Percentiles rank a stretch among this genome's conserved stretches.
These are phyloP conservation scores for Bemisia tabaci DNA, from an alignment of 1,140 invertebrate species.

Conservation along the genomic window DNA sequence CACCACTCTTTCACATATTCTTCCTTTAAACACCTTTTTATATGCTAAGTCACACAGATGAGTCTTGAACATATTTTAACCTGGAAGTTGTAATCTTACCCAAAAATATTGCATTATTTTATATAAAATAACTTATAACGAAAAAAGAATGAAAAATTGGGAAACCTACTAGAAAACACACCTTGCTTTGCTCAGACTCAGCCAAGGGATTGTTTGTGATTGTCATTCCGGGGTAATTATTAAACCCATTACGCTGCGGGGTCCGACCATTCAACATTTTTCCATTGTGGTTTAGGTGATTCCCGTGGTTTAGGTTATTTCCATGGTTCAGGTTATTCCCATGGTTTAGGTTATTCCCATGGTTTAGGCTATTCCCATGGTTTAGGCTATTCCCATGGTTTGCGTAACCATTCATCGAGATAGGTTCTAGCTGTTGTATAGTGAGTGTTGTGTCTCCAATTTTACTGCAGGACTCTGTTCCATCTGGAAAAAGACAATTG, in stretches of 20 bases:
- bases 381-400: constrained; percentile 7
- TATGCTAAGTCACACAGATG: neutral
- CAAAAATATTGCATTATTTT: neutral
- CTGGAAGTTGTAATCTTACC: no score
- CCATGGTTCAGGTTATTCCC: no score
- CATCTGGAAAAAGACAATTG: constrained; percentile 12
- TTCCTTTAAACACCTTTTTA: neutral
- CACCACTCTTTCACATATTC: neutral
- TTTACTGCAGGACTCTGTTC: constrained; percentile 18
- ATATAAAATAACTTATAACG: neutral
- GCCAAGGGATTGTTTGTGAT: neutral
- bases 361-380: constrained; percentile 6
- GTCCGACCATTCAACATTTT: neutral
- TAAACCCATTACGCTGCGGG: neutral
- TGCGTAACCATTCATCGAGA: constrained; percentile 19
- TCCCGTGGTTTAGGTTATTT: no score
- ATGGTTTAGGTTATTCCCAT: no score
- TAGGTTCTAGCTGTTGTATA: constrained; percentile 23
- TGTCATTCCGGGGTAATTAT: neutral
- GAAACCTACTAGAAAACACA: neutral
- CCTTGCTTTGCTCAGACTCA: neutral
- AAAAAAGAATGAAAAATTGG: neutral
- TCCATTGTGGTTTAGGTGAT: no score
- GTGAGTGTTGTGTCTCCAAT: constrained; percentile 19
- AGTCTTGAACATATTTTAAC: no score